Evolutionary conservation across 35 echinoderm and acorn worm species (phyloP), one percentile per base, ranked within the genome.

Genomic region (Eucidaris tribuloides): DNA sequence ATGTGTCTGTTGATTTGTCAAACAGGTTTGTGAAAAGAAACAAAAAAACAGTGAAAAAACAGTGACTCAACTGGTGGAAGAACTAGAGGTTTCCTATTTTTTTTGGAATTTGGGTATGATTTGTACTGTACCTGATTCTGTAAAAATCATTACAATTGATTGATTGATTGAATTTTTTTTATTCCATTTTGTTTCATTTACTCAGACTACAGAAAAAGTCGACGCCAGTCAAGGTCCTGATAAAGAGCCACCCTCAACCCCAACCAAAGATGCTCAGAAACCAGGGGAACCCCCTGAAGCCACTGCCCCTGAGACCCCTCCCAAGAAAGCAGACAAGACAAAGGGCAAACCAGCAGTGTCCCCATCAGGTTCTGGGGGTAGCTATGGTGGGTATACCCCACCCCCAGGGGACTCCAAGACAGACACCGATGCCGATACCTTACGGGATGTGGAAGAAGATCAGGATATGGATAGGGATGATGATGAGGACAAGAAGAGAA

Each of bases 381-480:
- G 85, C 32, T 60, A 79, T 36, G 85, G 76, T 5, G 60, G 85
- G 19, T 87, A 87, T 77, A 87, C 76, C 35, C 49, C 58, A 62
- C 58, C 76, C 15, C 57, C 54, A 18, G 85, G 63, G 7, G 50
- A 31, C 23, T 59, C 55, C 20, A 65, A 42, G 43, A 81, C 85
- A 25, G 71, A 76, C n/a, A 56, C 77, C 36, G 85, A 81, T 80
- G 76, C 38, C 62, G 58, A 41, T 20, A 87, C 72, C 5, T 56
- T 78, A 18, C 13, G 20, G 19, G 76, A 78, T 52, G 5, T 80
- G 58, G 85, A 87, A 79, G 58, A 81, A 27, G 76, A 60, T 23
- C 13, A 64, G 38, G 44, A 45, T 9, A 79, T 42, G 76, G 3
- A 5, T 22, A 45, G 29, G 18, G 41, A 79, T 42, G 44, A 79